phyloP scores from a whole-genome alignment of 23 tunicate genomes.

The Ciona savignyi region DNA sequence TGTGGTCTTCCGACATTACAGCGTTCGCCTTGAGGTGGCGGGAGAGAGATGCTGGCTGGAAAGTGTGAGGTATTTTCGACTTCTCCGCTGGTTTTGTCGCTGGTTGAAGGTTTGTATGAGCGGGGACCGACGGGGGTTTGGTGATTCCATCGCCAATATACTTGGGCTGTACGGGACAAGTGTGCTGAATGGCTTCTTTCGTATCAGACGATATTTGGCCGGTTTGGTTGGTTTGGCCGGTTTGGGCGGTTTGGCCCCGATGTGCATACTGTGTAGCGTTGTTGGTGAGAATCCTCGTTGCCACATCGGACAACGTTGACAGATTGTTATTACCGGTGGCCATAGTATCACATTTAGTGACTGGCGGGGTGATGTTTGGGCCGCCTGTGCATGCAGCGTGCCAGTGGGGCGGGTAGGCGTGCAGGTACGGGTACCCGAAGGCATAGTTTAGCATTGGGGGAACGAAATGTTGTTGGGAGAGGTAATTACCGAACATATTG shows the following conservation, averaged over 20 bases:
- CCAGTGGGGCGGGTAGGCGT: background rate
- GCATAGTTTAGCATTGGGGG: background rate
- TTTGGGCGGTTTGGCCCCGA: background rate
- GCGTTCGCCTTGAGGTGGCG: conserved; percentile 5
- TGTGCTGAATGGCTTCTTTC: background rate
- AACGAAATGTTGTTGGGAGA: background rate
- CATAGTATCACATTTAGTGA: background rate
- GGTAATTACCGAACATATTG: background rate
- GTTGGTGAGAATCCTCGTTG: conserved; percentile 16
- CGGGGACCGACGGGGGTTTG: background rate
- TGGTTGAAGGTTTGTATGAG: background rate
- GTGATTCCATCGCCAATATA: too few relatives aligned
- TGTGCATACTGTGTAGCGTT: background rate
- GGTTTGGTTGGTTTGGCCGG: background rate
- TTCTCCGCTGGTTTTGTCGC: background rate
- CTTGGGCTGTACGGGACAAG: too few relatives aligned
- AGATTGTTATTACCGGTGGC: conserved; percentile 1
- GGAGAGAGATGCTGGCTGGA: background rate
- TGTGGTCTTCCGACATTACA: conserved; percentile 36
- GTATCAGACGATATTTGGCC: background rate
- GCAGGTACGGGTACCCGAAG: background rate
- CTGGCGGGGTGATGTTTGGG: background rate
- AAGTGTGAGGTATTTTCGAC: background rate
- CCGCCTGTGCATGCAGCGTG: background rate
- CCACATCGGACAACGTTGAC: conserved; percentile 36